Percentiles rank a stretch among this genome's conserved stretches.
phyloP scores from a whole-genome alignment of 2,797 vertebrate species.

The Hapalemur alaotrensis region DNA sequence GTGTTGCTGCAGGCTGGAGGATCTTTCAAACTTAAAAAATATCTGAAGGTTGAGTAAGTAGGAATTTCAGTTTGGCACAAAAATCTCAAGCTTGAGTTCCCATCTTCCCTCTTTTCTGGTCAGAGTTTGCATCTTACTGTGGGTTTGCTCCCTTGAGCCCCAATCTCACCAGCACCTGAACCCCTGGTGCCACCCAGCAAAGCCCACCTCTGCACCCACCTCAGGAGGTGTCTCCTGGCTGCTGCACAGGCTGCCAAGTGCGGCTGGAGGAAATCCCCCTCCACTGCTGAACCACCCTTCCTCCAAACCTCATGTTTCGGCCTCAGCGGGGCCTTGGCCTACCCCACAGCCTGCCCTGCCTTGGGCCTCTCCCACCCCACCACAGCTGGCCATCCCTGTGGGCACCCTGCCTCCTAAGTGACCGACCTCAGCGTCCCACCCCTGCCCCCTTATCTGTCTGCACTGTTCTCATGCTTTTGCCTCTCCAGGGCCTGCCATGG shows the following conservation, averaged over 20 bases:
- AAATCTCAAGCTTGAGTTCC: not conserved
- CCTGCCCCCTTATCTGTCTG: not conserved
- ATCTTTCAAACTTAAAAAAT: not conserved
- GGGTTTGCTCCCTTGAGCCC: not conserved
- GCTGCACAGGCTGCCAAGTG: not conserved
- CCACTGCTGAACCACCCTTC: fast-evolving
- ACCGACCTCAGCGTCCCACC: not conserved
- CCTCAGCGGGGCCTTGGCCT: not conserved
- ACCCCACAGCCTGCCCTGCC: not conserved
- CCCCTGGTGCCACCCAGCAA: not conserved
- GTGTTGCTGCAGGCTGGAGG: not conserved
- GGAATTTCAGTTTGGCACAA: slow-evolving; percentile 39
- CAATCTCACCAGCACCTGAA: not conserved
- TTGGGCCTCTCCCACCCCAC: no score
- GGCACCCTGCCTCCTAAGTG: not conserved
- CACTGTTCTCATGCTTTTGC: not conserved
- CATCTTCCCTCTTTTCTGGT: not conserved
- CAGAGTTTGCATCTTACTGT: not conserved
- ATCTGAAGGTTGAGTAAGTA: not conserved
- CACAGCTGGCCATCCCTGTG: not conserved
- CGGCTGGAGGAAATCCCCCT: not conserved
- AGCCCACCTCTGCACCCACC: not conserved
- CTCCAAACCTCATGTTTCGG: not conserved
- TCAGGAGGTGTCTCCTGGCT: not conserved
- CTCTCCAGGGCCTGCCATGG: not conserved